These are phyloP conservation scores for Notolepis coatsorum DNA, from an alignment of 2,797 vertebrate species.

Conservation along the genomic window DNA sequence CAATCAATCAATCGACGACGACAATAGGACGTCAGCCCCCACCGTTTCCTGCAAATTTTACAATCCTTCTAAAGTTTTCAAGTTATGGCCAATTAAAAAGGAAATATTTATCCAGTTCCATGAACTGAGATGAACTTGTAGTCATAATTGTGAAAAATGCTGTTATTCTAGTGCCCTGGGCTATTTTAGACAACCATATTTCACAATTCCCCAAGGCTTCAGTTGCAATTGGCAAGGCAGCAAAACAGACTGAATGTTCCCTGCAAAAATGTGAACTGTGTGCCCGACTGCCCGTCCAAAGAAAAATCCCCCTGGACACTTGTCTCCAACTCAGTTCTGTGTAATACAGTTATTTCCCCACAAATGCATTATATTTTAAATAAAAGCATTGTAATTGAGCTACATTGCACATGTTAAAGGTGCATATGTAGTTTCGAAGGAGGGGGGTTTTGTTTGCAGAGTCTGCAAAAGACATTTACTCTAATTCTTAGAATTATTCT, in stretches of 20 bases:
- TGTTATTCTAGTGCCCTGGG: conserved; percentile 13
- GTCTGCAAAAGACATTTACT: too few relatives aligned
- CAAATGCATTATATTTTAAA: too few relatives aligned
- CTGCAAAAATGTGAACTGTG: conserved; percentile 62
- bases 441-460: too few relatives aligned
- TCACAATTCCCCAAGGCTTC: conserved; percentile 11
- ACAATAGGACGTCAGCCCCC: conserved; percentile 7
- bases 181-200: conserved; percentile 52
- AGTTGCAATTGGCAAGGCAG: conserved; percentile 12
- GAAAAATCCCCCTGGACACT: conserved; percentile 38
- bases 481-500: too few relatives aligned
- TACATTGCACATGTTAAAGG: too few relatives aligned
- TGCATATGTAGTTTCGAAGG: too few relatives aligned
- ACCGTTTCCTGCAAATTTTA: background rate
- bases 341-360: too few relatives aligned
- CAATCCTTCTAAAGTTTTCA: background rate
- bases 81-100: background rate
- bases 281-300: conserved; percentile 8
- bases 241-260: conserved; percentile 64
- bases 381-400: too few relatives aligned
- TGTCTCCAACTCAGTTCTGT: too few relatives aligned
- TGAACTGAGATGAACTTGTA: background rate
- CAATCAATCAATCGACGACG: too few relatives aligned
- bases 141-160: conserved; percentile 9
- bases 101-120: conserved; percentile 1